A percentile compares a stretch with the other conserved stretches of the same genome.
These are phyloP conservation scores for Acrossocheilus wenchowensis DNA, from an alignment of 2,797 vertebrate genomes.

Conservation along the genomic window DNA sequence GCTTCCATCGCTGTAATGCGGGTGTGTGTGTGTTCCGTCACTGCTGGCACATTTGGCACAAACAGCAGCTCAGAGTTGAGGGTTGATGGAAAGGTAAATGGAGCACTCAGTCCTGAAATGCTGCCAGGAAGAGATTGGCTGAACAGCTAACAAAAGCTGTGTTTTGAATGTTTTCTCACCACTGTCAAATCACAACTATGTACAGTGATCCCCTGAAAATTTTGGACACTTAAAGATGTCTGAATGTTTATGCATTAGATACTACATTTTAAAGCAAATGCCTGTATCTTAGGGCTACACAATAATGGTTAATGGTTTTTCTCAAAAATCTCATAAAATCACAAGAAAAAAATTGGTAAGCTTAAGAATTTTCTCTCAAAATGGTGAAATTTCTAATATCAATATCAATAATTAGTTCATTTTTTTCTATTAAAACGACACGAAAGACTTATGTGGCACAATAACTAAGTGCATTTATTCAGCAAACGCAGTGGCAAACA, in stretches of 20 bases:
- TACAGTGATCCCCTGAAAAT: not conserved
- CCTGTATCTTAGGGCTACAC: not conserved
- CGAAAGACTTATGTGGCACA: not conserved
- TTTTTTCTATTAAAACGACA: not conserved
- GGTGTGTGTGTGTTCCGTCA: conserved; percentile 28
- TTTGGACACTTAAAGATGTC: not conserved
- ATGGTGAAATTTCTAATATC: not conserved
- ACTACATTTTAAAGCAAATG: not conserved
- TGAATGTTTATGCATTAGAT: not conserved
- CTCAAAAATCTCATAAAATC: no score
- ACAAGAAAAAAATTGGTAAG: not conserved
- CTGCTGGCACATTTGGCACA: conserved; percentile 45
- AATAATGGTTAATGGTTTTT: not conserved
- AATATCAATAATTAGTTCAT: not conserved
- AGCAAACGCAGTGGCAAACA: not conserved
- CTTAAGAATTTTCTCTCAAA: not conserved
- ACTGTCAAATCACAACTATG: conserved; percentile 5
- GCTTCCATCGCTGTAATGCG: conserved; percentile 34
- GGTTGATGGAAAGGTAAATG: conserved; percentile 57
- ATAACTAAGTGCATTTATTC: conserved; percentile 1
- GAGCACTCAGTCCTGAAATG: conserved; percentile 49
- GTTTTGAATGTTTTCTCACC: conserved; percentile 18
- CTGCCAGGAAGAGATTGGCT: conserved; percentile 43
- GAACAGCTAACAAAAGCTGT: conserved; percentile 29
- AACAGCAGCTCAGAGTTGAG: conserved; percentile 48